These are phyloP conservation scores for Strix occidentalis DNA, from an alignment of 2,797 vertebrate species.

Conservation along the genomic window DNA sequence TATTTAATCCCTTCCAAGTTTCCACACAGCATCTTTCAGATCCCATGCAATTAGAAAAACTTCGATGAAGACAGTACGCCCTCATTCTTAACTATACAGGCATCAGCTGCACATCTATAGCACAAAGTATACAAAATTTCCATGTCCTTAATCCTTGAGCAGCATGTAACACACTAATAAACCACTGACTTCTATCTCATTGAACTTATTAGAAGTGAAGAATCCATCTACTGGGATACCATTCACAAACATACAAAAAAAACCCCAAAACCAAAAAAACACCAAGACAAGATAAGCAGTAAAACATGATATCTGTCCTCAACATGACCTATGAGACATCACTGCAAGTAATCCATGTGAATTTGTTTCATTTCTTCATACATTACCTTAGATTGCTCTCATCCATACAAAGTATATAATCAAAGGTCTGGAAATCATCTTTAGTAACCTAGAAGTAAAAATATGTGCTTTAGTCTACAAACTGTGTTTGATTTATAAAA, in stretches of 20 bases:
- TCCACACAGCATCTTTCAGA: background rate
- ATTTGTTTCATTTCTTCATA: background rate
- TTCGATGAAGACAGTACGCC: background rate
- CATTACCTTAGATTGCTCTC: conserved; percentile 93
- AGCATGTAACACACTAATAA: background rate
- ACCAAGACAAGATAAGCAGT: background rate
- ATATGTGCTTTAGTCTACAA: background rate
- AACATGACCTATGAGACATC: background rate
- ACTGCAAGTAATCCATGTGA: background rate
- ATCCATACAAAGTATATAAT: conserved; percentile 97
- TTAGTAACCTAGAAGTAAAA: conserved; percentile 86
- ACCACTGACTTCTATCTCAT: background rate
- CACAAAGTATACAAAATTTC: background rate
- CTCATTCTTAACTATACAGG: background rate
- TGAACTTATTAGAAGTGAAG: background rate
- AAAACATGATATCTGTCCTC: background rate
- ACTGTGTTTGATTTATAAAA: background rate
- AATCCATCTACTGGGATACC: background rate
- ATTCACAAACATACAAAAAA: background rate
- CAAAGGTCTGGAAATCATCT: conserved; percentile 90
- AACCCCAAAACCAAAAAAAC: background rate
- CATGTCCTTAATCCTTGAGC: background rate
- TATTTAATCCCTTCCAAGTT: background rate
- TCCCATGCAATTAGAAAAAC: background rate
- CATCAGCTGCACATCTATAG: background rate